Percentiles rank a stretch among this genome's conserved stretches.
These are phyloP conservation scores for Lepidocyrtinus sp. DNA, from an alignment of 2,888 invertebrate genomes.

Conservation along the genomic window DNA sequence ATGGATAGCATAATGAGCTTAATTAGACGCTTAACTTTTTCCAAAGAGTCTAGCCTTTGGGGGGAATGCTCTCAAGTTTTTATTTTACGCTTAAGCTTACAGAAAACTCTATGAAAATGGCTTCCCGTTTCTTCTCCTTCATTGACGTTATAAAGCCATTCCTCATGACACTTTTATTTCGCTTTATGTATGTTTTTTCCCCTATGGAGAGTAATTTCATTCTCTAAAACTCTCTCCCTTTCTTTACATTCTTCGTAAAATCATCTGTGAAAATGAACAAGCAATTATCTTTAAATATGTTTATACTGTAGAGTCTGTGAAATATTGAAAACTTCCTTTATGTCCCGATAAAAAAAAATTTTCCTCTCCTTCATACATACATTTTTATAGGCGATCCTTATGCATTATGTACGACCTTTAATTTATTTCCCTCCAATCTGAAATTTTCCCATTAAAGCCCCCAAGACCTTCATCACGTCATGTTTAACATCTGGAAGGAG, in stretches of 20 bases:
- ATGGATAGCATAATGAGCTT: conserved; percentile 45
- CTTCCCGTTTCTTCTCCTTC: conserved; percentile 35
- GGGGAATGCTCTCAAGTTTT: too few species aligned
- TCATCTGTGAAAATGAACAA: conserved; percentile 44
- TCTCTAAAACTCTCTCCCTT: not conserved
- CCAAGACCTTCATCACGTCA: conserved; percentile 10
- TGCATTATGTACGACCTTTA: conserved; percentile 25
- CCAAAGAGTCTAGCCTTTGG: too few species aligned
- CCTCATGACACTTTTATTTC: conserved; percentile 48
- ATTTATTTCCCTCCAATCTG: conserved; percentile 23
- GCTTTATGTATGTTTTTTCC: conserved; percentile 18
- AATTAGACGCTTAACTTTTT: conserved; percentile 48
- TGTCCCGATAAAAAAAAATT: not conserved
- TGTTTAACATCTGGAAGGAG: conserved; percentile 16
- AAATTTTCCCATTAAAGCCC: conserved; percentile 7
- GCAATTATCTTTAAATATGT: conserved; percentile 45
- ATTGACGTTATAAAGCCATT: conserved; percentile 48
- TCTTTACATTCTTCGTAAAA: conserved; percentile 1
- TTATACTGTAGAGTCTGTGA: too few species aligned
- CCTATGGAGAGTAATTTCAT: conserved; percentile 10
- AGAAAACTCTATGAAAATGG: conserved; percentile 20
- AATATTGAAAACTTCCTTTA: conserved; percentile 16
- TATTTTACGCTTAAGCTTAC: too few species aligned
- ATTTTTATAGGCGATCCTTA: not conserved
- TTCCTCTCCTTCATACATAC: too few species aligned